These are phyloP conservation scores for Fregata magnificens DNA, from an alignment of 2,113 vertebrate species.

Conservation along the genomic window DNA sequence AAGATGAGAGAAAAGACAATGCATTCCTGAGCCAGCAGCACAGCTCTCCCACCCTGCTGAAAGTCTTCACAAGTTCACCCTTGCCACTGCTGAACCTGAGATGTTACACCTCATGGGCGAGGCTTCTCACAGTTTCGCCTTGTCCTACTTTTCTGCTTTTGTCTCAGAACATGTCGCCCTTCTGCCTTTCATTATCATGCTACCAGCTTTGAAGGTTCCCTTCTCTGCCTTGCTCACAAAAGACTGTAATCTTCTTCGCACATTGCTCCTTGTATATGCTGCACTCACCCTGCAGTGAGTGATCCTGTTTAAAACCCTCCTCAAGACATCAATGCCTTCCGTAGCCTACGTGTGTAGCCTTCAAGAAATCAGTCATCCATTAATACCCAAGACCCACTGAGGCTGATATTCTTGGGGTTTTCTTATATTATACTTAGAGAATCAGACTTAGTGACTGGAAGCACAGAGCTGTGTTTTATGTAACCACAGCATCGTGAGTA, in stretches of 20 bases:
- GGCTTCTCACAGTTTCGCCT: not conserved
- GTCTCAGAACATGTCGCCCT: not conserved
- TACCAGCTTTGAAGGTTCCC: not conserved
- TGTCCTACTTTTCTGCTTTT: not conserved
- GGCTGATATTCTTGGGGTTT: not conserved
- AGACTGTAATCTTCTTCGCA: not conserved
- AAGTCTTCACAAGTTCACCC: not conserved
- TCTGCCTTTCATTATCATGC: not conserved
- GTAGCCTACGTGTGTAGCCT: not conserved
- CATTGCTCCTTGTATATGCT: not conserved
- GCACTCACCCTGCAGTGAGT: fast-evolving
- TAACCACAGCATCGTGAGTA: not conserved
- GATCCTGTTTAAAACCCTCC: not conserved
- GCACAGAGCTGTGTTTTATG: not conserved
- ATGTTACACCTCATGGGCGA: fast-evolving
- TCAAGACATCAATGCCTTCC: not conserved
- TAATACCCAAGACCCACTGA: not conserved
- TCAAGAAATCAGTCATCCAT: not conserved
- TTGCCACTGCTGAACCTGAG: not conserved
- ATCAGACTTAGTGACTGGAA: not conserved
- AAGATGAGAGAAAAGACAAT: not conserved
- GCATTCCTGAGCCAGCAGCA: not conserved
- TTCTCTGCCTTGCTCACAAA: not conserved
- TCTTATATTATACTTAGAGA: not conserved
- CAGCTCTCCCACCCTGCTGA: not conserved